phyloP scores from a whole-genome alignment of 2,113 vertebrate genomes.

The Podilymbus podiceps region DNA sequence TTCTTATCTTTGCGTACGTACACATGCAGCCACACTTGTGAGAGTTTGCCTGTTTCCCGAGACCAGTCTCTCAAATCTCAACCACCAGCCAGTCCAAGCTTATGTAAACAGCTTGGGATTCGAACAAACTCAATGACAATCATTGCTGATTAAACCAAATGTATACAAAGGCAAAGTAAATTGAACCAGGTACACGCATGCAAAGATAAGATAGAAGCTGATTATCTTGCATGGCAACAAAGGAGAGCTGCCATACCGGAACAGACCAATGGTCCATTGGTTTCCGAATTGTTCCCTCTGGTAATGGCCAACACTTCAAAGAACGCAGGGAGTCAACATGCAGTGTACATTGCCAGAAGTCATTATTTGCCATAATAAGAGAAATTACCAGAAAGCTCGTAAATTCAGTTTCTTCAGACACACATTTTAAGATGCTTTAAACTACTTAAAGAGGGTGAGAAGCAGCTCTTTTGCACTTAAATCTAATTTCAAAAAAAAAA shows the following conservation, averaged over 20 bases:
- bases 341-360: neutral
- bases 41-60: neutral
- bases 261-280: neutral
- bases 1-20: neutral
- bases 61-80: neutral
- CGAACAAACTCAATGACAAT: constrained; percentile 12
- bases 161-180: constrained; percentile 48
- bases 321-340: neutral
- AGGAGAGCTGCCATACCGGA: neutral
- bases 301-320: constrained; percentile 14
- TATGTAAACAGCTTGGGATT: constrained; percentile 9
- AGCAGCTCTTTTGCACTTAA: neutral
- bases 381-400: neutral
- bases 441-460: neutral
- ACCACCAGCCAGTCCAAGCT: neutral
- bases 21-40: neutral
- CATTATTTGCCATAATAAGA: neutral
- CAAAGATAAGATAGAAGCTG: constrained; percentile 40
- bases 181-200: neutral
- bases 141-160: constrained; percentile 16
- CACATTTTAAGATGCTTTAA: neutral
- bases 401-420: neutral
- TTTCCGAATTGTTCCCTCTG: neutral
- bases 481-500: neutral
- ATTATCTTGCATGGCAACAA: constrained; percentile 10